These are phyloP conservation scores for Sakesphorus luctuosus DNA, from an alignment of 2,113 vertebrate genomes.

Conservation along the genomic window DNA sequence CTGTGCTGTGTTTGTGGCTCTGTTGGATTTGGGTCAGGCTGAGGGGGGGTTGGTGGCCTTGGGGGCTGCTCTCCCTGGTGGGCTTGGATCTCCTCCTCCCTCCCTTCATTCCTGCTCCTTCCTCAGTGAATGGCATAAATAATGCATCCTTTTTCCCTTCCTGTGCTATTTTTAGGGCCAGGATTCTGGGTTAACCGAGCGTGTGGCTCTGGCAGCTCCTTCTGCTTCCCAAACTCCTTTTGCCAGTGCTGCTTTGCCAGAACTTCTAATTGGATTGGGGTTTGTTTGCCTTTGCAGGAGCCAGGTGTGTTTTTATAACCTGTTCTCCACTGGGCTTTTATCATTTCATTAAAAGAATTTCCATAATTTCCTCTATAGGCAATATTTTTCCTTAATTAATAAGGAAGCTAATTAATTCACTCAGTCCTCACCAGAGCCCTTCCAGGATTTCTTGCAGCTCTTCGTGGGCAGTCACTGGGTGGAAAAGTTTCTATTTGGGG, in stretches of 20 bases:
- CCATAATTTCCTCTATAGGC: not conserved
- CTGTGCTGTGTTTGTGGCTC: accelerated
- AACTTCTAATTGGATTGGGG: not conserved
- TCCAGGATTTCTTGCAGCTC: no score
- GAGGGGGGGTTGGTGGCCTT: not conserved
- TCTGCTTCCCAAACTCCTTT: not conserved
- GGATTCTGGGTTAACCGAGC: not conserved
- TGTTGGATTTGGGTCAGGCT: constrained; percentile 52
- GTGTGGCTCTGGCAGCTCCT: not conserved
- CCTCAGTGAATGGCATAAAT: not conserved
- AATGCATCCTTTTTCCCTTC: constrained; percentile 15
- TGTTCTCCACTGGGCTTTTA: not conserved
- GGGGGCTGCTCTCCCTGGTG: not conserved
- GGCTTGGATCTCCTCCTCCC: not conserved
- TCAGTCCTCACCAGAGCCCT: not conserved
- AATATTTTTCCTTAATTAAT: not conserved
- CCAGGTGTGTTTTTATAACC: not conserved
- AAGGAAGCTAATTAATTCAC: not conserved
- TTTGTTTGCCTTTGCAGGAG: not conserved
- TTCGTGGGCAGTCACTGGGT: accelerated
- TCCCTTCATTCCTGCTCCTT: not conserved
- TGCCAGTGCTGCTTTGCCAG: not conserved
- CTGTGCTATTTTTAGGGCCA: constrained; percentile 49
- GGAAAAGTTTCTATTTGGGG: not conserved
- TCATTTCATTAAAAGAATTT: not conserved